Percentiles rank a stretch among this genome's conserved stretches.
Conservation (phyloP, 2,888 invertebrate genomes). For the Griposia aprilina region DNA sequence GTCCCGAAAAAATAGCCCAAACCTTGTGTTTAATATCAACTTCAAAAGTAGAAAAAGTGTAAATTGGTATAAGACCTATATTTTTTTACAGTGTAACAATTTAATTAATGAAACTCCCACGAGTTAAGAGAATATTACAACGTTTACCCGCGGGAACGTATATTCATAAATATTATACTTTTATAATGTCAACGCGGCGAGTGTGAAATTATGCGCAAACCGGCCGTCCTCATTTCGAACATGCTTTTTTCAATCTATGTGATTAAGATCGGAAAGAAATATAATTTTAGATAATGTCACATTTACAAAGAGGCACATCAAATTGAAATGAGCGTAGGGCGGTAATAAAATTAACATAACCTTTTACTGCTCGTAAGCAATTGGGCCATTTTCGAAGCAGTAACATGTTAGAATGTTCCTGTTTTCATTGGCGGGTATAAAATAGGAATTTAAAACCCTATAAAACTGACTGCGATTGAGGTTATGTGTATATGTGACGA, state of each 20-base stretch:
- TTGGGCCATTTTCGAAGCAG: constrained; percentile 73
- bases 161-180: constrained; percentile 15
- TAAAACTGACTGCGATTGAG: constrained; percentile 72
- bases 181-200: constrained; percentile 39
- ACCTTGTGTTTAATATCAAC: not conserved
- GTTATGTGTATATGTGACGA: constrained; percentile 62
- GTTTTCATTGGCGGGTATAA: constrained; percentile 75
- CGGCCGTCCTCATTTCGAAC: constrained; percentile 11
- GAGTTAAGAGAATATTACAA: constrained; percentile 1
- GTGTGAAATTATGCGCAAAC: constrained; percentile 40
- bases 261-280: constrained; percentile 39
- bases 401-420: constrained; percentile 73
- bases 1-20: not conserved
- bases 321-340: constrained; percentile 59
- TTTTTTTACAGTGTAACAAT: constrained; percentile 5
- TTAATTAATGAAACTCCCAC: constrained; percentile 27
- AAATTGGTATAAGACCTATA: not conserved
- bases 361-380: constrained; percentile 74
- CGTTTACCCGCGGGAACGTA: constrained; percentile 22
- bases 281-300: constrained; percentile 58
- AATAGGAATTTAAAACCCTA: constrained; percentile 74
- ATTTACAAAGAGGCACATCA: constrained; percentile 53
- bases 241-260: constrained; percentile 16
- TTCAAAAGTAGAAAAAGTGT: not conserved
- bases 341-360: constrained; percentile 77